A percentile compares a stretch with the other conserved stretches of the same genome.
Evolutionary conservation across 2,113 vertebrate species (phyloP).

Genomic region (Chrysochloris asiatica): DNA sequence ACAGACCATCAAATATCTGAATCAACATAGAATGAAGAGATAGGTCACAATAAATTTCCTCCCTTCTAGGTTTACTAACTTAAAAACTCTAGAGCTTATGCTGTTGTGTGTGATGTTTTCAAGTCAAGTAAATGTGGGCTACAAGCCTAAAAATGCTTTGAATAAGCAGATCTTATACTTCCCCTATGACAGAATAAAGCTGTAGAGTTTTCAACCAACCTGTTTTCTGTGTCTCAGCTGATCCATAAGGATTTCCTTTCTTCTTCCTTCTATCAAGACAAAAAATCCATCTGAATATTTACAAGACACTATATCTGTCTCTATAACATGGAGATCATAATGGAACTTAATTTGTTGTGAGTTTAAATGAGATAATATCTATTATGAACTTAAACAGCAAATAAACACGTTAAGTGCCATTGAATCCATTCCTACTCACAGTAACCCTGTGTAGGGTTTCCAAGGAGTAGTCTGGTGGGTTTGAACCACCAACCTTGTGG

Average conservation of each 20-base stretch:
- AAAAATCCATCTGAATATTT: conserved; percentile 30
- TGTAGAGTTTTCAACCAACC: conserved; percentile 82
- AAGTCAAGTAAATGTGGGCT: neutral
- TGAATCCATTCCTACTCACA: no score
- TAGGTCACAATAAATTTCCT: neutral
- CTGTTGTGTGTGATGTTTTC: neutral
- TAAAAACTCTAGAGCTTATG: no score
- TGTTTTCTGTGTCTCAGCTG: conserved; percentile 85
- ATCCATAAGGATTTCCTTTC: conserved; percentile 85
- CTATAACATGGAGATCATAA: neutral
- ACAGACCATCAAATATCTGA: neutral
- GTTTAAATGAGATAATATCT: neutral
- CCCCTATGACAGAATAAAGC: conserved; percentile 1
- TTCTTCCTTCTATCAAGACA: conserved; percentile 86
- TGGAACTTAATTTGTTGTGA: neutral
- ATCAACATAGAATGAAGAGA: neutral
- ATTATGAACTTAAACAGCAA: neutral
- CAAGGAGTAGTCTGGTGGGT: no score
- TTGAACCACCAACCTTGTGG: no score
- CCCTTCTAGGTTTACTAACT: neutral
- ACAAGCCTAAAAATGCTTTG: neutral
- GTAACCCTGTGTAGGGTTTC: no score
- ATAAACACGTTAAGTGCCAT: no score
- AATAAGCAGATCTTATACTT: neutral
- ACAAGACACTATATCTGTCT: neutral